Evolutionary conservation across 2,113 vertebrate genomes (phyloP).

Genomic region (Anseranas semipalmata): DNA sequence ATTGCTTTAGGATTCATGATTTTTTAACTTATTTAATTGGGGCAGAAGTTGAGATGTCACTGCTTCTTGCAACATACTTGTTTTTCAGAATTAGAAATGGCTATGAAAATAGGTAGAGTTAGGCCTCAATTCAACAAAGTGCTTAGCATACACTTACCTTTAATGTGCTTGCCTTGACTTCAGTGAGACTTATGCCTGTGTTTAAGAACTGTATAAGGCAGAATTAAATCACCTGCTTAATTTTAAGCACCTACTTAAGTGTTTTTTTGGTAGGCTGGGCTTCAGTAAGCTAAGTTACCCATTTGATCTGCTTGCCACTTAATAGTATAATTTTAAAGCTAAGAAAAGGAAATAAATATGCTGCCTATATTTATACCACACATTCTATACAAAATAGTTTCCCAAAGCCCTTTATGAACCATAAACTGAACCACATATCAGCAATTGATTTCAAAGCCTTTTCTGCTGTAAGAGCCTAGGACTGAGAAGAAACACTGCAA

Average conservation of each 20-base stretch:
- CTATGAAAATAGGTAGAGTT: background rate
- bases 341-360: slow-evolving; percentile 29
- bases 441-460: slow-evolving; percentile 26
- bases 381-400: slow-evolving; percentile 33
- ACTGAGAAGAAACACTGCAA: background rate
- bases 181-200: slow-evolving; percentile 15
- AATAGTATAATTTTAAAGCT: slow-evolving; percentile 46
- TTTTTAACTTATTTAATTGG: slow-evolving; percentile 31
- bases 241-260: slow-evolving; percentile 46
- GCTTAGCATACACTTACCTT: background rate
- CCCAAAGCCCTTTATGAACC: slow-evolving; percentile 40
- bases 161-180: slow-evolving; percentile 14
- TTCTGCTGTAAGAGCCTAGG: background rate
- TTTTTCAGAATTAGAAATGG: slow-evolving; percentile 13
- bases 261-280: background rate
- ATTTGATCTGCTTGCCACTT: slow-evolving; percentile 28
- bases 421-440: slow-evolving; percentile 44
- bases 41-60: slow-evolving; percentile 18
- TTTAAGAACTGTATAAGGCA: background rate
- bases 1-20: slow-evolving; percentile 51
- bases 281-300: slow-evolving; percentile 1
- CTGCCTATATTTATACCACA: slow-evolving; percentile 23
- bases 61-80: background rate
- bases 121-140: slow-evolving; percentile 9
- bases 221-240: slow-evolving; percentile 44